These are phyloP conservation scores for Conger conger DNA, from an alignment of 2,113 vertebrate species.

Conservation along the genomic window DNA sequence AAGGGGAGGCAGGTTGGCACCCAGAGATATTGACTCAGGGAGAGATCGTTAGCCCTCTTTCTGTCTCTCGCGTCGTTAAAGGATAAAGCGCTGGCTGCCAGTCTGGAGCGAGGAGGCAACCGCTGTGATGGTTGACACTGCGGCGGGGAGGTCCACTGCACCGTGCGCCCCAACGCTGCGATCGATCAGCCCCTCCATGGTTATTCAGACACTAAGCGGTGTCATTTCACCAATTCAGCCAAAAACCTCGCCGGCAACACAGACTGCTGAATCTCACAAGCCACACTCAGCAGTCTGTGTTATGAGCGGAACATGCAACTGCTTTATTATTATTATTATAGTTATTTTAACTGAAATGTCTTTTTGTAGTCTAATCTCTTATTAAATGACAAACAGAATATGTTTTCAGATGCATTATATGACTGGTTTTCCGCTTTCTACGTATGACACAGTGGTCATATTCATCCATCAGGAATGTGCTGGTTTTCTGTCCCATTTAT, in stretches of 20 bases:
- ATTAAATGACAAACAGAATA: neutral
- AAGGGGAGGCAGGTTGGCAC: constrained; percentile 50
- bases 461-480: neutral
- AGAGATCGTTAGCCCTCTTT: constrained; percentile 45
- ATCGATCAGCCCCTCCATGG: neutral
- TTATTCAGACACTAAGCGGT: neutral
- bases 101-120: constrained; percentile 30
- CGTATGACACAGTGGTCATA: neutral
- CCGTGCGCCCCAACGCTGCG: neutral
- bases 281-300: neutral
- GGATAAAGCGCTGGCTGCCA: constrained; percentile 26
- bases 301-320: neutral
- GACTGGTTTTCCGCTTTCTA: neutral
- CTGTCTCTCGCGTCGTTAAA: constrained; percentile 34
- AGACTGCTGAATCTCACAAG: neutral
- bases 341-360: neutral
- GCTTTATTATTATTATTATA: neutral
- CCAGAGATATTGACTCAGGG: constrained; percentile 48
- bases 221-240: constrained; percentile 2
- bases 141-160: constrained; percentile 15
- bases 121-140: constrained; percentile 30
- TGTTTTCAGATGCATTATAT: neutral
- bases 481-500: neutral
- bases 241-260: neutral
- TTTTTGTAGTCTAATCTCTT: neutral